Base-by-base conservation (phyloP, 2,113 vertebrate species). In the Mus spicilegus region DNA sequence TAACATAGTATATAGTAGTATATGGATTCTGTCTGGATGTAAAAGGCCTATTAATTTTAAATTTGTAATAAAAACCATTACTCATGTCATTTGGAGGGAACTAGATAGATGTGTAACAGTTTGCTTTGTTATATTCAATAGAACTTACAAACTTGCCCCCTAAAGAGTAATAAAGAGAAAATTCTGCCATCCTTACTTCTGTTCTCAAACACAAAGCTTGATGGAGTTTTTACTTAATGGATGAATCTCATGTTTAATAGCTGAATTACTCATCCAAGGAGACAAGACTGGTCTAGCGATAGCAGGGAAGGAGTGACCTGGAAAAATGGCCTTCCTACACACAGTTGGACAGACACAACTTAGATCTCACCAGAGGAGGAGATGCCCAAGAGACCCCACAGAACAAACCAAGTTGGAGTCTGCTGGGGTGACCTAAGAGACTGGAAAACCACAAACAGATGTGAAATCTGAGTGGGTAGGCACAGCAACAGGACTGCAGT, bases 41-140 rank as follows among this genome's bases (percentile, higher is more conserved):
- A 39, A 97, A 95, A 89, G 69, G 7, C n/a, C 86, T 72, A 10
- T 78, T 86, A 80, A 4, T 26, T 84, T 87, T 91, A 91, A 72
- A 61, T 95, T 94, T 51, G 39, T 75, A 10, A 75, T 87, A 73
- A 95, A 96, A 89, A 63, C 58, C 63, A 87, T 80, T 51, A 94
- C 28, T 9, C 51, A 20, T 61, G 42, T 85, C 56, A 89, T 70
- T 63, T 51, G 39, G 87, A 91, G 26, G 7, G 5, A 3, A 42
- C 4, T 91, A 93, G 33, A 36, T 33, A 54, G 28, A 49, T n/a
- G 12, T 24, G 7, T 90, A 91, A 39, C 2, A 91, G 28, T 33
- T 86, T 70, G 14, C 33, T 91, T 97, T 88, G 51, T 90, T 76
- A 51, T 24, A 72, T 63, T 89, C 24, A 24, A 33, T 36, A 76